These are phyloP conservation scores for Xanthorhoe spadicearia DNA, from an alignment of 2,888 invertebrate species.

Conservation along the genomic window DNA sequence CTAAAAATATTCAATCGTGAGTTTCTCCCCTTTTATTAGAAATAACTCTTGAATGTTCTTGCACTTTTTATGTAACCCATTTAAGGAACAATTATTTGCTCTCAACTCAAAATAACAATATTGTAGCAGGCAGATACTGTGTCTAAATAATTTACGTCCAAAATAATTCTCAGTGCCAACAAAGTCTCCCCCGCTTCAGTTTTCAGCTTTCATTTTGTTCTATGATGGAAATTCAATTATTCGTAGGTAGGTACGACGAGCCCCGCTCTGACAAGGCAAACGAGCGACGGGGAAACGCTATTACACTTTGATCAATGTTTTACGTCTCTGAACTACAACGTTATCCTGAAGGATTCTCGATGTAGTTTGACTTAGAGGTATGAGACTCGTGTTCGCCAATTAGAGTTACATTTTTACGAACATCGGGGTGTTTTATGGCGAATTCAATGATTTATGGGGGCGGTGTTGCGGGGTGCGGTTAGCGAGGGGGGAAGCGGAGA, in stretches of 20 bases:
- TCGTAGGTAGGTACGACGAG: conserved; percentile 61
- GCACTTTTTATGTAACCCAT: not conserved
- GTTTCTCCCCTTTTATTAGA: too few species aligned
- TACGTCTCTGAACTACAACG: conserved; percentile 67
- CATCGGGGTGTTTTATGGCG: conserved; percentile 83
- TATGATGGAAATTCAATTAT: conserved; percentile 84
- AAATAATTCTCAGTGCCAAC: conserved; percentile 81
- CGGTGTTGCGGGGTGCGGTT: conserved; percentile 76
- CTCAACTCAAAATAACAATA: conserved; percentile 68
- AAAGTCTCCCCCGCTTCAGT: conserved; percentile 79
- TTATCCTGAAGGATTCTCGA: conserved; percentile 60
- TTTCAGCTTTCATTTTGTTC: conserved; percentile 83
- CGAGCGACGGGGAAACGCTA: conserved; percentile 66
- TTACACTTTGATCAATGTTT: conserved; percentile 79
- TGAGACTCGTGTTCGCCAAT: conserved; percentile 79
- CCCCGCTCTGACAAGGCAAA: conserved; percentile 64
- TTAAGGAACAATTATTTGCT: conserved; percentile 1
- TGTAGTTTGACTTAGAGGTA: conserved; percentile 73
- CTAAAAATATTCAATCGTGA: too few species aligned
- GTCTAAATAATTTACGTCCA: conserved; percentile 79
- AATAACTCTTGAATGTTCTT: too few species aligned
- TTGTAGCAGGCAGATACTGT: conserved; percentile 67
- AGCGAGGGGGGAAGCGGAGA: conserved; percentile 65
- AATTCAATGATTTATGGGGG: conserved; percentile 84
- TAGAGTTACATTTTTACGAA: conserved; percentile 84